Evolutionary conservation across 2,888 invertebrate genomes (phyloP).

Genomic region (Lathronympha strigana): DNA sequence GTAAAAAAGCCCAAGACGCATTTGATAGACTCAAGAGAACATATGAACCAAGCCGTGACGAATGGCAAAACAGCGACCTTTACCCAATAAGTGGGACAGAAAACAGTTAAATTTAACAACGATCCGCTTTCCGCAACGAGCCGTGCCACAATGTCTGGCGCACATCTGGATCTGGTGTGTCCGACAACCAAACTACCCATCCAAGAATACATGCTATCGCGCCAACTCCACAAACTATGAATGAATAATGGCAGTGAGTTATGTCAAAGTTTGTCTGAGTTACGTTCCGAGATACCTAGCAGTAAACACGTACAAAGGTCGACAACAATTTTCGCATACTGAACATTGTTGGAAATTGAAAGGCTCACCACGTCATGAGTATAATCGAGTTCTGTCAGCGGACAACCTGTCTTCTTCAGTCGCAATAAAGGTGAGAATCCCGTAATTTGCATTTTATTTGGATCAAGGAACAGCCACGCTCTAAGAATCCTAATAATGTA

Average conservation of each 20-base stretch:
- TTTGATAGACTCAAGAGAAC: too few relatives aligned
- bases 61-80: too few relatives aligned
- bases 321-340: conserved; percentile 74
- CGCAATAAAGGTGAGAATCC: conserved; percentile 10
- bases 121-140: too few relatives aligned
- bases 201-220: too few relatives aligned
- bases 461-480: conserved; percentile 52
- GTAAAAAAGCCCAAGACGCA: too few relatives aligned
- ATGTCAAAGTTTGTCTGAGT: conserved; percentile 25
- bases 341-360: conserved; percentile 72
- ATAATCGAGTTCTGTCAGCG: conserved; percentile 42
- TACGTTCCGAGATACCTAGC: conserved; percentile 43
- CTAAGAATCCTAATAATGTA: conserved; percentile 65
- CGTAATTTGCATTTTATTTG: conserved; percentile 22
- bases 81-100: too few relatives aligned
- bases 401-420: conserved; percentile 47
- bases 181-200: too few relatives aligned
- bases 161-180: too few relatives aligned
- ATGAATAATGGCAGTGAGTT: conserved; percentile 4
- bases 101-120: too few relatives aligned
- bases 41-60: too few relatives aligned
- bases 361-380: conserved; percentile 62
- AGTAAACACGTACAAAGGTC: conserved; percentile 69
- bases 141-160: too few relatives aligned
- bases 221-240: background rate